Conservation (phyloP, 2,113 vertebrate species). For the Tragelaphus strepsiceros region DNA sequence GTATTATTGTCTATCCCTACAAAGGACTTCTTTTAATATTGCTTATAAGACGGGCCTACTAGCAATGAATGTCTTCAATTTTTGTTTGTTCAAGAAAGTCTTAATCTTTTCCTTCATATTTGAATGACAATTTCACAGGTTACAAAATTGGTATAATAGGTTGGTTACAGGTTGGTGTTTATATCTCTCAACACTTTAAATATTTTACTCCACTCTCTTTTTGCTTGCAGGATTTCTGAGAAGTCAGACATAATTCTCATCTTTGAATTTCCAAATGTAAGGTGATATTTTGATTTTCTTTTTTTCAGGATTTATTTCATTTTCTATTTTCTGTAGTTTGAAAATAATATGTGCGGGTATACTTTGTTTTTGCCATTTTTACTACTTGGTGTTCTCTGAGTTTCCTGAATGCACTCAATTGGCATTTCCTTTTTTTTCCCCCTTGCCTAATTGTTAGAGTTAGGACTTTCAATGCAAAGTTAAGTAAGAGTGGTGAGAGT, state of each 20-base stretch:
- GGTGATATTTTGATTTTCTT: not conserved
- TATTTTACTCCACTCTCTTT: not conserved
- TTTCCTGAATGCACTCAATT: not conserved
- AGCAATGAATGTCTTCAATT: not conserved
- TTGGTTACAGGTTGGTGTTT: not conserved
- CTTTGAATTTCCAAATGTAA: not conserved
- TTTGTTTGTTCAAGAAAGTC: not conserved
- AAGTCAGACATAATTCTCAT: not conserved
- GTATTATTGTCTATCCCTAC: not conserved
- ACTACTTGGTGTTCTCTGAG: not conserved
- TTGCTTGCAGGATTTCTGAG: not conserved
- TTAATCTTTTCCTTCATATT: not conserved
- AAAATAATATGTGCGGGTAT: not conserved
- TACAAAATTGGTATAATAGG: not conserved
- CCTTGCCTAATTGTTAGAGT: not conserved
- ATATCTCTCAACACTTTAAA: not conserved
- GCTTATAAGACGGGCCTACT: not conserved
- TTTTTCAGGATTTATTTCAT: not conserved
- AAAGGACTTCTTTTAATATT: not conserved
- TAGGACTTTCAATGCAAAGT: too few species aligned
- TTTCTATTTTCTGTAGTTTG: not conserved
- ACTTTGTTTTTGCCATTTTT: not conserved
- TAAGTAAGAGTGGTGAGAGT: not conserved
- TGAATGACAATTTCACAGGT: not conserved
- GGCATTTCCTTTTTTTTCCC: not conserved